Percentiles rank a stretch among this genome's conserved stretches.
Conservation (phyloP, 2,113 vertebrate genomes). For the Otus sunia region DNA sequence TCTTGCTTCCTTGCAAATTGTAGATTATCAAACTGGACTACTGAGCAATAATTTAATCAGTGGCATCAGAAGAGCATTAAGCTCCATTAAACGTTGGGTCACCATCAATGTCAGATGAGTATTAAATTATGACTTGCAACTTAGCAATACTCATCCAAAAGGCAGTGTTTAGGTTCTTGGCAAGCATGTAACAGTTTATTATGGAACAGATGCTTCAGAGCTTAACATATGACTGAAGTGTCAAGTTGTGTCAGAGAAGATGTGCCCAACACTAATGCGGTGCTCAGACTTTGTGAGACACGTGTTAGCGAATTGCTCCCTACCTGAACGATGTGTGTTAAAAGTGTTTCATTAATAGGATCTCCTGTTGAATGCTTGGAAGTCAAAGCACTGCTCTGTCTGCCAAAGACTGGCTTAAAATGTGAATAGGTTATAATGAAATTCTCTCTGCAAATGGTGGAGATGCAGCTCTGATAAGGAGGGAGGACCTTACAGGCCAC, state of each 20-base stretch:
- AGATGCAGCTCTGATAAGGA: background rate
- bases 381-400: background rate
- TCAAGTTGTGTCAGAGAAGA: constrained; percentile 42
- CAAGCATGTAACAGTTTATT: constrained; percentile 38
- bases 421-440: background rate
- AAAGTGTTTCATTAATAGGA: background rate
- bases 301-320: background rate
- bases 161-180: constrained; percentile 59
- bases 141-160: constrained; percentile 58
- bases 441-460: background rate
- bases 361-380: background rate
- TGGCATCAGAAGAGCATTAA: constrained; percentile 66
- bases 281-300: background rate
- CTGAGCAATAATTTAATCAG: constrained; percentile 70
- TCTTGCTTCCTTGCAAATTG: constrained; percentile 46
- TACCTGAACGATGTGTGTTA: background rate
- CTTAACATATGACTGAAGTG: constrained; percentile 26
- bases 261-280: background rate
- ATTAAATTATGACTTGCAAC: constrained; percentile 69
- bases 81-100: constrained; percentile 62
- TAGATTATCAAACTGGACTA: constrained; percentile 54
- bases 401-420: background rate
- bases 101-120: constrained; percentile 56
- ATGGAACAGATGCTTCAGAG: constrained; percentile 52
- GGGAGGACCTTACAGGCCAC: background rate